These are phyloP conservation scores for Acinonyx jubatus DNA, from an alignment of 2,113 vertebrate species.

Conservation along the genomic window DNA sequence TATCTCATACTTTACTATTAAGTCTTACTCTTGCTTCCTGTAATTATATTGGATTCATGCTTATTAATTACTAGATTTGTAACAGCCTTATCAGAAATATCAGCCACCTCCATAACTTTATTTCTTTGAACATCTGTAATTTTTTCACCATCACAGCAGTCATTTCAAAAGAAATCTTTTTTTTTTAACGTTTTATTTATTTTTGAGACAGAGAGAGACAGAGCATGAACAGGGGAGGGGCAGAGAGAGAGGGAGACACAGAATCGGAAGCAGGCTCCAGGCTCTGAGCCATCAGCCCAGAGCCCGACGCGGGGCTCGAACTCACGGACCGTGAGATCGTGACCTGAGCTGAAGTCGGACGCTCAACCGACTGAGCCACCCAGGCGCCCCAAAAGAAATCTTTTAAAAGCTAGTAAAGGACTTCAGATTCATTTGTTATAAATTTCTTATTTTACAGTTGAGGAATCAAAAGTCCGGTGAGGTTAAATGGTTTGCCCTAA, in stretches of 20 bases:
- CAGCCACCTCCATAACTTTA: background rate
- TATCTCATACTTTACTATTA: background rate
- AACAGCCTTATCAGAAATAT: constrained; percentile 24
- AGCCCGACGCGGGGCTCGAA: no score
- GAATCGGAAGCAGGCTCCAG: no score
- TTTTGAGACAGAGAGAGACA: no score
- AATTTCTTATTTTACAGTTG: constrained; percentile 33
- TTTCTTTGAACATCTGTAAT: constrained; percentile 22
- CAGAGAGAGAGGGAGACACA: no score
- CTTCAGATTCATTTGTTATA: constrained; percentile 27
- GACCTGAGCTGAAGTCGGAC: no score
- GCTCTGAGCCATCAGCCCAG: no score
- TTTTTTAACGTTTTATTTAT: no score
- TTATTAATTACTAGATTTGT: constrained; percentile 39
- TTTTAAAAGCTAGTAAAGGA: constrained; percentile 25
- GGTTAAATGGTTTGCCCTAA: background rate
- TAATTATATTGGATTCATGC: constrained; percentile 44
- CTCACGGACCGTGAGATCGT: no score
- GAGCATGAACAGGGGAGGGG: no score
- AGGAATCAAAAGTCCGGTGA: background rate
- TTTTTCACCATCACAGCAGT: background rate
- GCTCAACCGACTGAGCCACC: no score
- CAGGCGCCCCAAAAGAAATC: background rate
- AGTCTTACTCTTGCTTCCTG: background rate
- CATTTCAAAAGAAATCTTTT: constrained; percentile 42